Base-by-base conservation (phyloP, 2,797 vertebrate species). In the Miichthys miiuy region DNA sequence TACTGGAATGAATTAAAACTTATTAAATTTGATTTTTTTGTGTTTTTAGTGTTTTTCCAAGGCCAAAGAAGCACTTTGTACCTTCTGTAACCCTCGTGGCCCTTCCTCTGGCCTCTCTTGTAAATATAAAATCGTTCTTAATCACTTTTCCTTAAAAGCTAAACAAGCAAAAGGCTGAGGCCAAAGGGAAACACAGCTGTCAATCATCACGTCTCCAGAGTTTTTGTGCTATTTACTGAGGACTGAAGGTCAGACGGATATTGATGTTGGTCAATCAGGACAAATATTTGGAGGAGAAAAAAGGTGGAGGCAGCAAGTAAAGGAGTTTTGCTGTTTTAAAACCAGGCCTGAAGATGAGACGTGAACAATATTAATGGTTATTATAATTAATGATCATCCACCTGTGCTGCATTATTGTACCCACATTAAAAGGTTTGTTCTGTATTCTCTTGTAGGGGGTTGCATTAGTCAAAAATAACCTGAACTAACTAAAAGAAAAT, bases 161-260 rank as follows among this genome's bases (percentile, higher is more conserved):
- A 61, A 69, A 70, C 51, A 61, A 66, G 47, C 62, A 7, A 20
- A 38, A 67, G 27, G 30, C 44, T 20, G 20, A 68, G 20, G 61
- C 17, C 9, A 41, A 30, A 44, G 2, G 14, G 48, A 2, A 12
- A 7, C 10, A 2, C 21, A 3, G 62, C 48, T 48, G 68, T 75
- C 56, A 64, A 16, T 72, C 75, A 17, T 30, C 27, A 4, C 0
- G 63, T 34, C 81, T 81, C 75, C 1, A 18, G 51, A 47, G 64
- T 18, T 34, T 64, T 20, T 20, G 14, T 46, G 52, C 34, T 70
- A 50, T 81, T 81, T 60, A 46, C 72, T 20, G 54, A 68, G 3
- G n/a, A 18, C 42, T 50, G 68, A 51, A 72, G 75, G 80, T 80
- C 42, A 46, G 10, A 48, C 17, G 11, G 46, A 56, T 44, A 68